A percentile compares a stretch with the other conserved stretches of the same genome.
These are phyloP conservation scores for Rhingia rostrata DNA, from an alignment of 2,888 invertebrate genomes.

Conservation along the genomic window DNA sequence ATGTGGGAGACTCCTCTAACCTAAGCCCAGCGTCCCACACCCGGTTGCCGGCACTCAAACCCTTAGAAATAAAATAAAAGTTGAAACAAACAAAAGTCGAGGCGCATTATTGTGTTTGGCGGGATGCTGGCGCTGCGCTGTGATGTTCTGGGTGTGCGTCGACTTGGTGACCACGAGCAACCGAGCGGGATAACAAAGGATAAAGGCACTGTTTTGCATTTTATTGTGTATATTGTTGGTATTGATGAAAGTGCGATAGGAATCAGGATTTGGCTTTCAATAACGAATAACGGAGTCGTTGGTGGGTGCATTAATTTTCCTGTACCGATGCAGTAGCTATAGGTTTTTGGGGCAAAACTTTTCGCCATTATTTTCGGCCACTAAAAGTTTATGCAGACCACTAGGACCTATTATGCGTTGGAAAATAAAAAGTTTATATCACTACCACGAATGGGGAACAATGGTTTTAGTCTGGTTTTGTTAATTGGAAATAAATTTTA, in stretches of 20 bases:
- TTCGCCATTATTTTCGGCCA: constrained; percentile 26
- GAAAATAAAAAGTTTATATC: constrained; percentile 38
- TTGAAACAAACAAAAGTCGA: constrained; percentile 59
- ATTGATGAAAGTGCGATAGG: constrained; percentile 74
- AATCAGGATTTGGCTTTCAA: constrained; percentile 65
- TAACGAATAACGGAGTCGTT: constrained; percentile 12
- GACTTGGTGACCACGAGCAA: constrained; percentile 59
- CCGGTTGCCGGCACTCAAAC: constrained; percentile 49
- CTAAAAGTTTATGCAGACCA: constrained; percentile 41
- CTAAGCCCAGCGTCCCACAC: constrained; percentile 30
- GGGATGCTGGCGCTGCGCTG: neutral
- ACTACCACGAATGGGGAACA: constrained; percentile 15
- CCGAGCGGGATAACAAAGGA: constrained; percentile 59
- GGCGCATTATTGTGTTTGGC: constrained; percentile 14
- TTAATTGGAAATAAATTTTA: constrained; percentile 46
- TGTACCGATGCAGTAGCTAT: constrained; percentile 30
- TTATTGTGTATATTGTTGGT: constrained; percentile 73
- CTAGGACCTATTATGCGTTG: constrained; percentile 42
- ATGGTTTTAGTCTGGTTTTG: constrained; percentile 35
- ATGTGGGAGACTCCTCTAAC: constrained; percentile 42
- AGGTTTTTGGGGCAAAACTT: constrained; percentile 23
- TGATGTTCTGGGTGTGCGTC: constrained; percentile 1
- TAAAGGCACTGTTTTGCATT: constrained; percentile 73
- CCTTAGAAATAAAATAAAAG: constrained; percentile 48
- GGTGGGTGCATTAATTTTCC: constrained; percentile 69